Evolutionary conservation across 2,797 vertebrate genomes (phyloP).

Genomic region (Premnoplex brunnescens): DNA sequence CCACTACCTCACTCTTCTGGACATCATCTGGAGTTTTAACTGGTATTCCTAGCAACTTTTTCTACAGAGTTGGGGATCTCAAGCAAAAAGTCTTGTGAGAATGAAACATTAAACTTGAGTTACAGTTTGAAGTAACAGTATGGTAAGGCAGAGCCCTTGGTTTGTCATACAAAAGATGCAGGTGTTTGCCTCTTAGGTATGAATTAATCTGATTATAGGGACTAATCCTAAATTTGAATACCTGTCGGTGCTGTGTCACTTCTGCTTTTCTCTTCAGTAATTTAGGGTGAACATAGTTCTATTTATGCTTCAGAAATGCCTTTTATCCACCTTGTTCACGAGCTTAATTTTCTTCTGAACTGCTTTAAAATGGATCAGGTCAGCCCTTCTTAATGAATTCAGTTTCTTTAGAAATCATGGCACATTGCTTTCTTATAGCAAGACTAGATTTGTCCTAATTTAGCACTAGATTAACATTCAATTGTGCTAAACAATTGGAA

Average conservation of each 20-base stretch:
- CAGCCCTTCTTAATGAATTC: neutral
- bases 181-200: neutral
- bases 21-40: neutral
- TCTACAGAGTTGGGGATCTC: neutral
- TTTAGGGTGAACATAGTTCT: neutral
- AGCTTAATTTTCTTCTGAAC: neutral
- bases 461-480: neutral
- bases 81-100: neutral
- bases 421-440: neutral
- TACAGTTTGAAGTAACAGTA: neutral
- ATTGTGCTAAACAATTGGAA: neutral
- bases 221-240: neutral
- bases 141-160: neutral
- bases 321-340: neutral
- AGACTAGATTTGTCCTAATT: neutral
- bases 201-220: neutral
- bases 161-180: neutral
- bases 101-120: neutral
- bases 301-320: neutral
- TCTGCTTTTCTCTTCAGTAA: neutral
- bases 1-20: neutral
- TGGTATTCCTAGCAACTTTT: neutral
- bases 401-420: neutral
- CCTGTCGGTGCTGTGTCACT: neutral
- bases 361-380: rapidly evolving